These are phyloP conservation scores for Lycorma delicatula DNA, from an alignment of 1,140 invertebrate species.

Conservation along the genomic window DNA sequence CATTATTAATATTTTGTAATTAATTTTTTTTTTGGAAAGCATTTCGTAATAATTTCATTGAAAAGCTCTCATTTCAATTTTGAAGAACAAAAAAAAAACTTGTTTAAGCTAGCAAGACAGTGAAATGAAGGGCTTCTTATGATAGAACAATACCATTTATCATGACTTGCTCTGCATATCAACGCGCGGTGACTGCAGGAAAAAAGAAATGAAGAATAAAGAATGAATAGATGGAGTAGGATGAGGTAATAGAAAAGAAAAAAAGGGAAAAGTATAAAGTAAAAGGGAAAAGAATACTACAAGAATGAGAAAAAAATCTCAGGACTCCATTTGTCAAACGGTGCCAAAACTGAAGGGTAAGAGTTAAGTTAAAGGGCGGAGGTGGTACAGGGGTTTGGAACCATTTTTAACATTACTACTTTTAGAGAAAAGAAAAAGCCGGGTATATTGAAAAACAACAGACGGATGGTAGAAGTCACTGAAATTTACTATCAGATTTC, in stretches of 20 bases:
- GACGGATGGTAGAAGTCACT: constrained; percentile 8
- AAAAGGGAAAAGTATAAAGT: not conserved
- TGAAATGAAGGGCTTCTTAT: not conserved
- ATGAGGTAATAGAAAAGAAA: constrained; percentile 8
- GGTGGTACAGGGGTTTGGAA: not conserved
- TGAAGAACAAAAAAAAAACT: no score
- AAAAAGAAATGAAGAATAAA: constrained; percentile 3
- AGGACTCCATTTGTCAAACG: constrained; percentile 22
- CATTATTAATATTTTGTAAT: no score
- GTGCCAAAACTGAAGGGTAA: not conserved
- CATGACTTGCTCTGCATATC: constrained; percentile 1
- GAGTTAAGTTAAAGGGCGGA: not conserved
- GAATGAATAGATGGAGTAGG: not conserved
- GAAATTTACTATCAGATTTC: not conserved
- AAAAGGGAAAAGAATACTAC: constrained; percentile 3
- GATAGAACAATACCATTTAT: constrained; percentile 9
- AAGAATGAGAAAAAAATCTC: constrained; percentile 6
- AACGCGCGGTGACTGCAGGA: constrained; percentile 3
- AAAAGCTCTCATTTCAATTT: no score
- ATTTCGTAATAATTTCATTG: no score
- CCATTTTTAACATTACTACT: no score
- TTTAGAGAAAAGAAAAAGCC: not conserved
- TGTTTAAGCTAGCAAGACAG: not conserved
- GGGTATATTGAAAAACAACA: constrained; percentile 20
- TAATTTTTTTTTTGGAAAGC: no score